Percentiles rank a stretch among this genome's conserved stretches.
Conservation (phyloP, 2,113 vertebrate genomes). For the Gallinago media region DNA sequence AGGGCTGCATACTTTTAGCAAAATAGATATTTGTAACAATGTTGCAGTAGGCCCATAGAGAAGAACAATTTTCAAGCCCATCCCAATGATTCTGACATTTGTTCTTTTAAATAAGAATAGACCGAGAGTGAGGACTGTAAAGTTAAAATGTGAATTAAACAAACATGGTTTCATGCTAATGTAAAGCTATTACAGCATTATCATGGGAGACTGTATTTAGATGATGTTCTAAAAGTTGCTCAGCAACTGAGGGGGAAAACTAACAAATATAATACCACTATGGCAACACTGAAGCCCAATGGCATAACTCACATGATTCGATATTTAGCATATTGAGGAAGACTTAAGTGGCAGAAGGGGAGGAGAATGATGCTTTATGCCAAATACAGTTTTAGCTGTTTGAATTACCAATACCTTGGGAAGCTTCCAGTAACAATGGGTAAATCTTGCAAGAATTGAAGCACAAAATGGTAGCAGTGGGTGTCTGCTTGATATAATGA, state of each 20-base stretch:
- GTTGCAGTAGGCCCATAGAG: neutral
- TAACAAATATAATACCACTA: neutral
- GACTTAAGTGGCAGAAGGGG: neutral
- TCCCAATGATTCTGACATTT: neutral
- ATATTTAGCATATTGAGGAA: neutral
- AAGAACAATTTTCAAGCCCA: neutral
- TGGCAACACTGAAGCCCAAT: neutral
- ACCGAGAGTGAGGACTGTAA: neutral
- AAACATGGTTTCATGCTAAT: neutral
- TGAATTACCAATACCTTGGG: neutral
- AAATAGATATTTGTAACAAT: neutral
- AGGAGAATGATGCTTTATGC: fast-evolving
- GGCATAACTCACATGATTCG: fast-evolving
- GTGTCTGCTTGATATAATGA: neutral
- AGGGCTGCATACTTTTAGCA: neutral
- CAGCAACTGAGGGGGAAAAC: neutral
- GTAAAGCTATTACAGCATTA: neutral
- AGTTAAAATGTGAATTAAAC: neutral
- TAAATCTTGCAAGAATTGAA: neutral
- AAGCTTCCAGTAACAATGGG: neutral
- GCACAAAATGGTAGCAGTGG: neutral
- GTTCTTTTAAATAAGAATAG: neutral
- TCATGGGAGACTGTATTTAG: neutral
- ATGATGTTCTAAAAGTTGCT: neutral
- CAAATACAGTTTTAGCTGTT: neutral